Evolutionary conservation across 2,113 vertebrate genomes (phyloP).

Genomic region (Piprites chloris): DNA sequence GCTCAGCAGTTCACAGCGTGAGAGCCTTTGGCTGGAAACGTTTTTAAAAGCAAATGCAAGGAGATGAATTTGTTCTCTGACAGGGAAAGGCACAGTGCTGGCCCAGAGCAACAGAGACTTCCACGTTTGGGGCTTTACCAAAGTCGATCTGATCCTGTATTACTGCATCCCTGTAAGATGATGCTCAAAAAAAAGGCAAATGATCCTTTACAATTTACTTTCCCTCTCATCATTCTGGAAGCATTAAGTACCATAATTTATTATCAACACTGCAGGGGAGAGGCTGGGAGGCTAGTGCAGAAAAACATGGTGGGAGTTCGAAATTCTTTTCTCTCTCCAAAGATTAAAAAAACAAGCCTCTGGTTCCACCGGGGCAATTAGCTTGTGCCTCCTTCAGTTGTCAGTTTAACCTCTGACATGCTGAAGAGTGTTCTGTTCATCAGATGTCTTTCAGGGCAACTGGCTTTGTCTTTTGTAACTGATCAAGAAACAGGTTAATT

Average conservation of each 20-base stretch:
- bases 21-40: neutral
- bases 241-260: neutral
- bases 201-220: neutral
- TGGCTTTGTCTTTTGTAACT: neutral
- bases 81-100: neutral
- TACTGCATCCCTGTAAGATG: neutral
- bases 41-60: neutral
- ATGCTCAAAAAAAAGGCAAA: neutral
- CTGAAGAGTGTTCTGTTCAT: neutral
- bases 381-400: neutral
- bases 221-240: neutral
- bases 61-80: neutral
- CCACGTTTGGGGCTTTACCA: accelerated
- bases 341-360: neutral
- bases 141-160: neutral
- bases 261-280: neutral
- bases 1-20: neutral
- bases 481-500: neutral
- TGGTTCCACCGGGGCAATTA: neutral
- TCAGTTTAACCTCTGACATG: neutral
- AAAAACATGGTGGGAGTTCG: neutral
- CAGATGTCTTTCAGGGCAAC: neutral
- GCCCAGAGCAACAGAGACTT: neutral
- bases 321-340: neutral
- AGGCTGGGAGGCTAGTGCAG: neutral